Base-by-base conservation (phyloP, 2,113 vertebrate species). In the Pao palembangensis region DNA sequence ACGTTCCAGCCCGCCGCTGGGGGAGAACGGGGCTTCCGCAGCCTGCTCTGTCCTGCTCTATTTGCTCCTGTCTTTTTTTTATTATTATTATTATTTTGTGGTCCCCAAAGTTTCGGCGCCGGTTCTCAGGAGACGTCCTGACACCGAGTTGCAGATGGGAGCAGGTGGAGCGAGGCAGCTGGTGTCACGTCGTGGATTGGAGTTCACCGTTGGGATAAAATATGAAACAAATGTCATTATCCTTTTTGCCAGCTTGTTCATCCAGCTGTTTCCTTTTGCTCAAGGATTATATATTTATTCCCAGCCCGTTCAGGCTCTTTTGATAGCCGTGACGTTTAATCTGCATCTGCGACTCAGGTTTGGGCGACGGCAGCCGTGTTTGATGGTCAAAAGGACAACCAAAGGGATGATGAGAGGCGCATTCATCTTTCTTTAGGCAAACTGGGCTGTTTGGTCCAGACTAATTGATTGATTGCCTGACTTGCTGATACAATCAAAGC, bases 131-230 rank as follows among this genome's bases (percentile, higher is more conserved):
- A 90, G 88, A 89, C 84, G 48, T 56, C 65, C 76, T 86, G 73
- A 87, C 88, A 88, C 83, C 5, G 70, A 71, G 79, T 64, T 85
- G 83, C 90, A 90, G 91, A 91, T 90, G 90, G 89, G 87, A 81
- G 68, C 70, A 74, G 34, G 34, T 87, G 87, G 90, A 89, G 87
- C 88, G 81, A 67, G 64, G 77, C 78, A 55, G 72, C 78, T 76
- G 58, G 76, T 88, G 88, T 90, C 90, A 90, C 78, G 77, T 61
- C 69, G 75, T 75, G 79, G 81, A 83, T 86, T 80, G 69, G 78
- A 87, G 87, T 88, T 85, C 87, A 87, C 85, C 81, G 74, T 77
- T 83, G 86, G 79, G 75, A 81, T 82, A 68, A 77, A 86, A 87
- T 83, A 87, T 84, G 79, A 86, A 84, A 82, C 82, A 83, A 87